Base-by-base conservation (phyloP, 2,888 invertebrate species). In the Fragum whitleyi region DNA sequence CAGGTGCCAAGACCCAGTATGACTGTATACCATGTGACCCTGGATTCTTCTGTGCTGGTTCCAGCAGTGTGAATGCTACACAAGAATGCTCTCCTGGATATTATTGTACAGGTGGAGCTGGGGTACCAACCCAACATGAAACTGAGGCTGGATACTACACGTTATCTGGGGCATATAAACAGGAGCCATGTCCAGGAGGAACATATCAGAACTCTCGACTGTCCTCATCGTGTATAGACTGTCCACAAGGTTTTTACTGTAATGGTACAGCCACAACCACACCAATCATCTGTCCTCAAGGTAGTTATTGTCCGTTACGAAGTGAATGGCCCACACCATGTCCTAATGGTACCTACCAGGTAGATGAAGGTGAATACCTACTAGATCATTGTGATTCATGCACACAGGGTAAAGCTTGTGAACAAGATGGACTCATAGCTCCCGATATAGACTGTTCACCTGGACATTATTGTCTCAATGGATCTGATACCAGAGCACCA, bases 11-110 rank as follows among this genome's bases (percentile, higher is more conserved):
- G 83, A 90, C 91, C 3, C 80, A 86, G 68, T 88, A 81, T 75
- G 92, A 93, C 82, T 93, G 93, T 81, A 91, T 93, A 36, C 91
- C 92, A 0, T 93, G 93, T 87, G 92, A 92, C 55, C 93, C 93
- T 6, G 93, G 93, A 7, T 91, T 79, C 71, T 93, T 86, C 86
- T 93, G 92, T 86, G 90, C 92, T n/a, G 92, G 92, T 11, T 90
- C 91, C 16, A 91, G 90, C 77, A 90, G 91, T 81, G 88, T 88
- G 2, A 86, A 87, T 28, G 91, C 90, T n/a, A 89, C 91, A 2
- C 81, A 87, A 55, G 61, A 88, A 72, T 93, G 93, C 87, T 87
- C 91, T 6, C 87, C 92, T 47, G 93, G 93, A 6, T 93, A 91
- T 81, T 93, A 91, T 78, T 93, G 93, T 77, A 91, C 91, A 3